phyloP scores from a whole-genome alignment of 2,797 vertebrate species.

The Lacerta bilineata region DNA sequence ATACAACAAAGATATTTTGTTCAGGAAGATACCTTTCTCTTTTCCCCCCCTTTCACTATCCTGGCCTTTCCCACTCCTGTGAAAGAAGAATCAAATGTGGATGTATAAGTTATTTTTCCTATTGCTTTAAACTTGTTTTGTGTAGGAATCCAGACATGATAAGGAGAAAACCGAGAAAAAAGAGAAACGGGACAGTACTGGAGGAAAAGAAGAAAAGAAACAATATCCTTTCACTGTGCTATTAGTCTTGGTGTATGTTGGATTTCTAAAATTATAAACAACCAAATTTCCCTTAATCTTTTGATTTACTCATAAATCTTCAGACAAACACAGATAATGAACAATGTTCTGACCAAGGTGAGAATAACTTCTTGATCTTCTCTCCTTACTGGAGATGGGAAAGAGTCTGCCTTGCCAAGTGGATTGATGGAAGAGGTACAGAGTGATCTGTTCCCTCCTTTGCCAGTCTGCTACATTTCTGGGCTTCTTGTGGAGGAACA shows the following conservation, averaged over 20 bases:
- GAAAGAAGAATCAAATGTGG: neutral
- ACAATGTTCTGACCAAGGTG: slow-evolving; percentile 81
- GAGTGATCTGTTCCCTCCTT: no score
- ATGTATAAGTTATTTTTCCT: neutral
- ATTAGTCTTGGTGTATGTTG: slow-evolving; percentile 26
- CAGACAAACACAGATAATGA: slow-evolving; percentile 99
- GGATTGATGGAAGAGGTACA: no score
- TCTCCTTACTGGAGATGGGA: neutral
- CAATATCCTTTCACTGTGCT: slow-evolving; percentile 89
- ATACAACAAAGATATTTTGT: neutral
- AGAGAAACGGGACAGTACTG: slow-evolving; percentile 90
- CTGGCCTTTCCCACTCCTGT: neutral
- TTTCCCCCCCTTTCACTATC: neutral
- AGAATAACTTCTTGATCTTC: slow-evolving; percentile 55
- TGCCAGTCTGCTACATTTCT: no score
- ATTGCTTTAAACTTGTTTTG: slow-evolving; percentile 7
- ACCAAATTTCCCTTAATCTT: slow-evolving; percentile 85
- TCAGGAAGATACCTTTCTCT: neutral
- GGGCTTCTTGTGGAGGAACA: no score
- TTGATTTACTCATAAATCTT: slow-evolving; percentile 94
- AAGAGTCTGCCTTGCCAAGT: neutral
- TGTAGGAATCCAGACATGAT: slow-evolving; percentile 91
- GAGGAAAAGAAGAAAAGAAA: slow-evolving; percentile 94
- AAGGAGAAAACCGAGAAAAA: slow-evolving; percentile 94
- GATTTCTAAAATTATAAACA: slow-evolving; percentile 37